Conservation (phyloP, 2,797 vertebrate species). For the Hybognathus amarus region DNA sequence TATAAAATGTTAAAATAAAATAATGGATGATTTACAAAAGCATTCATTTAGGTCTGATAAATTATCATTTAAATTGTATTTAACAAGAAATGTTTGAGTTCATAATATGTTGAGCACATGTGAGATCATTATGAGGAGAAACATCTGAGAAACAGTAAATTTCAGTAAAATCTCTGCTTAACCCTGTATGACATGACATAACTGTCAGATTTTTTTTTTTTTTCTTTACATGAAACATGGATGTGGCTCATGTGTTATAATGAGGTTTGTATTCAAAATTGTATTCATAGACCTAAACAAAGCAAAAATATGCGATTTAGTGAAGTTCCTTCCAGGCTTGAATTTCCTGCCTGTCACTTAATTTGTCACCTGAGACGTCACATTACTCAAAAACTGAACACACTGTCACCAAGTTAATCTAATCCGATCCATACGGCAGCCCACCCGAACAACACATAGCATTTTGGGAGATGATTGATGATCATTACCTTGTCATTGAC, state of each 20-base stretch:
- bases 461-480: slow-evolving; percentile 19
- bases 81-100: neutral
- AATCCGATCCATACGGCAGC: neutral
- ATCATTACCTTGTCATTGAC: slow-evolving; percentile 93
- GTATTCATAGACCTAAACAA: neutral
- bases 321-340: neutral
- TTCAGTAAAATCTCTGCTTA: neutral
- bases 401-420: slow-evolving; percentile 1
- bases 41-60: neutral
- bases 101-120: neutral
- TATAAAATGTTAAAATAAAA: neutral
- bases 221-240: neutral
- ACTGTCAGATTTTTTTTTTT: too few relatives aligned
- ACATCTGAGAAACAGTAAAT: neutral
- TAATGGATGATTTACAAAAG: neutral
- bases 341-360: neutral
- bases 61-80: neutral
- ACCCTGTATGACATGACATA: neutral
- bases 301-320: neutral
- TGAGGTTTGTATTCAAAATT: neutral
- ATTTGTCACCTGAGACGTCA: slow-evolving; percentile 3
- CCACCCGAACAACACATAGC: slow-evolving; percentile 1
- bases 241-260: neutral
- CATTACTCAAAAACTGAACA: neutral
- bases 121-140: neutral